Evolutionary conservation across 2,888 invertebrate genomes (phyloP), one percentile per base, ranked within the genome.

Genomic region (Smittia aterrima): DNA sequence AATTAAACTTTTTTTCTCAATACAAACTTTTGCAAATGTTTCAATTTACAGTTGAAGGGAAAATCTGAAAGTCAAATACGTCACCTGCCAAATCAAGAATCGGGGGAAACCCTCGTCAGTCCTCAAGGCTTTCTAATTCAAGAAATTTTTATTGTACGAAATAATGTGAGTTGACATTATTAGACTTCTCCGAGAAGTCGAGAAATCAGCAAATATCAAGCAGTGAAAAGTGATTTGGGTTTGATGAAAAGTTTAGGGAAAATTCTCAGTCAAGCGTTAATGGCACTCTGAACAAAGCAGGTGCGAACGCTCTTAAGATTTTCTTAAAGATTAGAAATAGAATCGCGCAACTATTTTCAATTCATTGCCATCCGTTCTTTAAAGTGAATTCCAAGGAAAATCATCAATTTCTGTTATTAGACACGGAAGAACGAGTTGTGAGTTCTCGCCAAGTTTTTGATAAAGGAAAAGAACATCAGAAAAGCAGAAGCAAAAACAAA

Each of bases 381-480:
- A 32, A 32, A n/a, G n/a, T 32, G 32, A 32, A 32, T 32, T 32
- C 32, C 9, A 3, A 32, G 32, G 9, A 32, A 9, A 32, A 32
- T 6, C 3, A 9, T 32, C 32, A 32, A 32, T 32, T 32, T 32
- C 32, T 32, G 32, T 6, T 32, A 32, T 32, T 32, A 32, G 32
- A 32, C 32, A 6, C 32, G 32, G 32, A 3, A 6, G 4, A 32
- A 32, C 32, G 32, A 32, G 32, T 32, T 32, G 32, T 9, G 32
- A 32, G 32, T 32, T 32, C 4, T 32, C 32, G 32, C 32, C 32
- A 32, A 32, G 9, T 32, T 9, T 32, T 9, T 18, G 40, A 67
- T 20, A 32, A 64, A 64, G n/a, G 25, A 64, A 64, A 58, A 64
- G 7, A 67, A 67, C 18, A 40, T 67, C 16, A 40, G 6, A 20